A percentile compares a stretch with the other conserved stretches of the same genome.
These are phyloP conservation scores for Machimus atricapillus DNA, from an alignment of 2,888 invertebrate genomes.

Conservation along the genomic window DNA sequence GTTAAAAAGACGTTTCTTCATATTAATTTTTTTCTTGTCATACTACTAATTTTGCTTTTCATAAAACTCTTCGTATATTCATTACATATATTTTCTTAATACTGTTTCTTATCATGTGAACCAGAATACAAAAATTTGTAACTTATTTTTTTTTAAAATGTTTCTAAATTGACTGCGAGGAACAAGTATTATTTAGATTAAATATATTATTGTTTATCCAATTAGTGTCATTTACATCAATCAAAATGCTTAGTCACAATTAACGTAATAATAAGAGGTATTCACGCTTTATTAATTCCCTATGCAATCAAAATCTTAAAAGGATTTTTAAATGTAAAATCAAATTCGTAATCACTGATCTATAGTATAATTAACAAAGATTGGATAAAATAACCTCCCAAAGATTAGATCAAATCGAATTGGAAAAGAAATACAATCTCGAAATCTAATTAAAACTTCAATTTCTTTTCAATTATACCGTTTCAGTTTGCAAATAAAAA, in stretches of 20 bases:
- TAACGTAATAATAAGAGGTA: neutral
- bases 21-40: neutral
- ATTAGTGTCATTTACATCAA: neutral
- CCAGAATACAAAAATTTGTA: neutral
- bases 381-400: too few relatives aligned
- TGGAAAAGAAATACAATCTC: too few relatives aligned
- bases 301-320: too few relatives aligned
- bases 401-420: too few relatives aligned
- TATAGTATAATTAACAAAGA: too few relatives aligned
- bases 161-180: neutral
- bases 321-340: too few relatives aligned
- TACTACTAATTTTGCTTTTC: neutral
- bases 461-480: too few relatives aligned
- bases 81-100: neutral
- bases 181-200: neutral
- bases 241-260: neutral
- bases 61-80: neutral
- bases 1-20: neutral
- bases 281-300: too few relatives aligned
- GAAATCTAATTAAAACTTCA: too few relatives aligned
- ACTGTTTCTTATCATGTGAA: neutral
- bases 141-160: neutral
- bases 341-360: too few relatives aligned
- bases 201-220: neutral
- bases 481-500: too few relatives aligned